Percentiles rank a stretch among this genome's conserved stretches.
These are phyloP conservation scores for Cephus runcator DNA, from an alignment of 2,888 invertebrate genomes.

Conservation along the genomic window DNA sequence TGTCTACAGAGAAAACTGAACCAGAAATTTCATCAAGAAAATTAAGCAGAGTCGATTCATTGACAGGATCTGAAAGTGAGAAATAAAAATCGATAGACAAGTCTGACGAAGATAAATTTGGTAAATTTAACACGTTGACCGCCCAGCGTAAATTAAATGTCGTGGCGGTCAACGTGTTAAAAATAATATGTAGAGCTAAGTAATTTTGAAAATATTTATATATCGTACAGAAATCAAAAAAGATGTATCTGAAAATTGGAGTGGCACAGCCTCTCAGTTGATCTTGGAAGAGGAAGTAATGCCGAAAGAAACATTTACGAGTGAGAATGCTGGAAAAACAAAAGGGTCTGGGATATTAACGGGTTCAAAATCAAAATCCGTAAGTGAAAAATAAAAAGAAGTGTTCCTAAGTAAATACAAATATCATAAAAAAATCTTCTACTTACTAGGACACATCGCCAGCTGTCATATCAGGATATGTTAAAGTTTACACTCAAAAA, in stretches of 20 bases:
- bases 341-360: conserved; percentile 16
- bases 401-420: not conserved
- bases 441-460: not conserved
- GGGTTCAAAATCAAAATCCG: not conserved
- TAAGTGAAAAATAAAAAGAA: not conserved
- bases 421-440: not conserved
- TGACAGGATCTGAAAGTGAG: not conserved
- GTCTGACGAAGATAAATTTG: not conserved
- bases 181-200: not conserved
- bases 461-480: not conserved
- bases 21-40: not conserved
- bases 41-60: not conserved
- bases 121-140: not conserved
- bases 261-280: not conserved
- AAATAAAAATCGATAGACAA: not conserved
- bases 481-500: not conserved
- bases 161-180: no score
- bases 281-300: not conserved
- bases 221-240: not conserved
- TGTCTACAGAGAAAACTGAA: not conserved
- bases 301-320: conserved; percentile 27
- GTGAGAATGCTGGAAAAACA: conserved; percentile 31
- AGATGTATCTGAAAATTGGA: not conserved
- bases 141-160: no score
- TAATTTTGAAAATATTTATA: not conserved